These are phyloP conservation scores for Eustalomyia histrio DNA, from an alignment of 2,888 invertebrate species.

Conservation along the genomic window DNA sequence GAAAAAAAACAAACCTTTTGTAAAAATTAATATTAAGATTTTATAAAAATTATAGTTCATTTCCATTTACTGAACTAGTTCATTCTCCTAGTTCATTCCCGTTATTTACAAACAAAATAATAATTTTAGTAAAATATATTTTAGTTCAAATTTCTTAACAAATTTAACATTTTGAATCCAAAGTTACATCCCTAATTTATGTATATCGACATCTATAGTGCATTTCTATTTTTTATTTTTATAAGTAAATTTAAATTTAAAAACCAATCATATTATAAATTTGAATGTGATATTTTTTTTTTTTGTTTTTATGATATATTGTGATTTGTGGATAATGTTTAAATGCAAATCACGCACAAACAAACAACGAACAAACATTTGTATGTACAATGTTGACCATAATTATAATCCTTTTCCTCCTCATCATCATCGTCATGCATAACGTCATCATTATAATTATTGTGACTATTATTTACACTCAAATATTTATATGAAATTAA, in stretches of 20 bases:
- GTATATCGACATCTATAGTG: not conserved
- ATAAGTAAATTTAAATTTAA: not conserved
- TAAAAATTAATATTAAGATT: too few species aligned
- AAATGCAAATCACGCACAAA: constrained; percentile 52
- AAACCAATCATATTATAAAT: constrained; percentile 50
- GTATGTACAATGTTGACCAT: constrained; percentile 33
- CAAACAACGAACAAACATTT: not conserved
- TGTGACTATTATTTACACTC: constrained; percentile 22
- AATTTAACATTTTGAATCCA: too few species aligned
- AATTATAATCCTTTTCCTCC: constrained; percentile 9
- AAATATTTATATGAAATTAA: not conserved
- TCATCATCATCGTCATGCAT: constrained; percentile 18
- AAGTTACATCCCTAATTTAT: too few species aligned
- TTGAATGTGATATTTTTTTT: constrained; percentile 20
- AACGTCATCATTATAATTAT: not conserved
- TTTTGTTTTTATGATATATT: not conserved
- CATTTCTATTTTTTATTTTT: not conserved
- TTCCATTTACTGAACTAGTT: too few species aligned
- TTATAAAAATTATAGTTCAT: too few species aligned
- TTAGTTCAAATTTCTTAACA: too few species aligned
- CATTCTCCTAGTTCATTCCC: too few species aligned
- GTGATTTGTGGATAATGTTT: constrained; percentile 53
- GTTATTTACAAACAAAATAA: too few species aligned
- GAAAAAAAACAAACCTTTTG: too few species aligned
- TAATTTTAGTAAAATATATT: too few species aligned